Evolutionary conservation across 2,113 vertebrate species (phyloP), one percentile per base, ranked within the genome.

Genomic region (Poeciliopsis retropinna): DNA sequence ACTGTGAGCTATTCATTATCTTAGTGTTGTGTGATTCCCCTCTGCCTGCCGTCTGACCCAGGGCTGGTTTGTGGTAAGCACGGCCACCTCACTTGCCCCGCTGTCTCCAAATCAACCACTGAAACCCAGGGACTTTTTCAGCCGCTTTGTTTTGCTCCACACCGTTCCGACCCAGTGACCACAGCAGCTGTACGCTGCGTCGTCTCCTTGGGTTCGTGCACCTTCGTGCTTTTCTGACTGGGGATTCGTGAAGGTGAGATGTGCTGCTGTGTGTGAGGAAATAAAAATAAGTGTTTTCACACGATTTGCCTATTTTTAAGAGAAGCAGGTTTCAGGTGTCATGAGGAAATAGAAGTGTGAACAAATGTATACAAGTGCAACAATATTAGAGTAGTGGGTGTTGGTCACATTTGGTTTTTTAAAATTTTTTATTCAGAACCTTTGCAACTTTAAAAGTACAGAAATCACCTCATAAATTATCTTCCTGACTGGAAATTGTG

Each of bases 121-220:
- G 88, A 95, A 95, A 96, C 83, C 89, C 80, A 70, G 90, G 94
- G 93, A 87, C 90, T 68, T 89, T 95, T 95, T 94, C 93, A 92
- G 60, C 91, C 74, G 51, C 9, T 34, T 82, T 74, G 54, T 64
- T 64, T 37, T n/a, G 64, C 62, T 32, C 63, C 57, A 15, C 77
- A 82, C 91, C 87, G 61, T 76, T 71, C 65, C 37, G 44, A 81
- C 73, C 31, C 62, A 15, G 51, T 47, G 71, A 84, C 75, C 67
- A 82, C 66, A 83, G 78, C 15, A 61, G 62, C 71, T 72, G 10
- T 37, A 37, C 30, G 2, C 61, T 15, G 60, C 75, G 72, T 60
- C 70, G 67, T 68, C 44, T 25, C 54, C 30, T 30, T 75, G 73
- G 65, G 81, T 83, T 85, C 60, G 47, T 44, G 72, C 69, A 8